Conservation (phyloP, 1,140 invertebrate genomes). For the Drosophila triauraria region DNA sequence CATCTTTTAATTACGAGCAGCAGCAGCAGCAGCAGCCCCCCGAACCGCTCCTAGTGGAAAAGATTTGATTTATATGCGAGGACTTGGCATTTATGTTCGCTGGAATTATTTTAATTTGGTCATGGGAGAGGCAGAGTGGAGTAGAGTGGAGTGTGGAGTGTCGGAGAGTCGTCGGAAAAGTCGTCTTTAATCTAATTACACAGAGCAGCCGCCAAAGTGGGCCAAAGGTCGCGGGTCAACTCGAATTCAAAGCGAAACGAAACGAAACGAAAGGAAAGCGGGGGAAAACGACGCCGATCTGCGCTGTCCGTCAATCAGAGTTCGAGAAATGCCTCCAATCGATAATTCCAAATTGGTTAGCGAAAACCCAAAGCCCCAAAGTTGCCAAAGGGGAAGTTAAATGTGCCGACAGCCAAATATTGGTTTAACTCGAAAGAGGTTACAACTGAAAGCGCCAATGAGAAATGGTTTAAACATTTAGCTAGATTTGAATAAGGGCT, state of each 20-base stretch:
- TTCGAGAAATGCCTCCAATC: slow-evolving; percentile 1
- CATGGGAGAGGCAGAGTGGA: slow-evolving; percentile 8
- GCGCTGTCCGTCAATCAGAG: slow-evolving; percentile 19
- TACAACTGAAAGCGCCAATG: background rate
- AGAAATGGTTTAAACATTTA: background rate
- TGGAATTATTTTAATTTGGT: slow-evolving; percentile 73
- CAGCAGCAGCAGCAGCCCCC: no score
- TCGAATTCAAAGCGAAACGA: background rate
- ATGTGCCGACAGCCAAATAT: slow-evolving; percentile 7
- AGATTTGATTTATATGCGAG: slow-evolving; percentile 71
- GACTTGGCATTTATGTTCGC: slow-evolving; percentile 73
- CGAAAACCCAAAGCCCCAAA: background rate
- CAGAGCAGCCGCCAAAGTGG: slow-evolving; percentile 15
- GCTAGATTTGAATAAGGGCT: background rate
- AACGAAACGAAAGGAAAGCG: no score
- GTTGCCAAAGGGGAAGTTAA: slow-evolving; percentile 1
- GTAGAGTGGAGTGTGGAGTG: background rate
- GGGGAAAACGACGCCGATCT: background rate
- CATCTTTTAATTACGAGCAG: slow-evolving; percentile 52
- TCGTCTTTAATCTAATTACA: slow-evolving; percentile 50
- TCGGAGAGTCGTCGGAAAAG: background rate
- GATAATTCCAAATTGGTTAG: slow-evolving; percentile 8
- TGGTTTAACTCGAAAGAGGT: slow-evolving; percentile 22
- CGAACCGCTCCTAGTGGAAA: slow-evolving; percentile 12
- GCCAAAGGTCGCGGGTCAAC: slow-evolving; percentile 41